A percentile compares a stretch with the other conserved stretches of the same genome.
Conservation (phyloP, 2,797 vertebrate genomes). For the Garrulus glandarius region DNA sequence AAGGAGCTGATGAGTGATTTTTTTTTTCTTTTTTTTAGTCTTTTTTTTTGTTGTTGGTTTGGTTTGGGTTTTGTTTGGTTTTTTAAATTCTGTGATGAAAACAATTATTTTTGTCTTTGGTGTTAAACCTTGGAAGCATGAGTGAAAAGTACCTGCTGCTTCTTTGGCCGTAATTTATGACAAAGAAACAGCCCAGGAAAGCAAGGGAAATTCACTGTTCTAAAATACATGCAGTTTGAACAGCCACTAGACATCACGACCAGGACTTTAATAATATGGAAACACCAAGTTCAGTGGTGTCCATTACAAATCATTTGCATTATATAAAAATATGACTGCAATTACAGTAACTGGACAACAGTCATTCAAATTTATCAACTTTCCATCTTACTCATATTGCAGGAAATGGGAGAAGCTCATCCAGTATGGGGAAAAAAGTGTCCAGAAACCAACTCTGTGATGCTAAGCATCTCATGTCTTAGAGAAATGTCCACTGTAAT, state of each 20-base stretch:
- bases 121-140: conserved; percentile 49
- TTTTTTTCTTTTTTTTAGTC: too few species aligned
- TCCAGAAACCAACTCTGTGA: conserved; percentile 31
- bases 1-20: neutral
- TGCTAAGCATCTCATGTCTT: neutral
- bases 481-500: neutral
- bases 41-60: neutral
- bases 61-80: neutral
- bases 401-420: conserved; percentile 30
- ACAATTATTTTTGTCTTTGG: conserved; percentile 50
- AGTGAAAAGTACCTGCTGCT: conserved; percentile 30
- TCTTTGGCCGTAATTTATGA: conserved; percentile 31
- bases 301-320: conserved; percentile 22
- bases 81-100: conserved; percentile 21
- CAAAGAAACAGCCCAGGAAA: conserved; percentile 22
- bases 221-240: conserved; percentile 59
- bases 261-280: conserved; percentile 42
- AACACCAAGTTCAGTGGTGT: conserved; percentile 47
- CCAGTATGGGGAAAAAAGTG: neutral
- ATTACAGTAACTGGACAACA: conserved; percentile 48
- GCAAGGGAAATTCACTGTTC: conserved; percentile 25
- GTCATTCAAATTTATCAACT: conserved; percentile 12
- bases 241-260: conserved; percentile 35
- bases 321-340: conserved; percentile 37
- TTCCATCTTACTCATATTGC: conserved; percentile 27